These are phyloP conservation scores for human DNA, from an alignment of 2,113 vertebrate species.

Conservation along the genomic window DNA sequence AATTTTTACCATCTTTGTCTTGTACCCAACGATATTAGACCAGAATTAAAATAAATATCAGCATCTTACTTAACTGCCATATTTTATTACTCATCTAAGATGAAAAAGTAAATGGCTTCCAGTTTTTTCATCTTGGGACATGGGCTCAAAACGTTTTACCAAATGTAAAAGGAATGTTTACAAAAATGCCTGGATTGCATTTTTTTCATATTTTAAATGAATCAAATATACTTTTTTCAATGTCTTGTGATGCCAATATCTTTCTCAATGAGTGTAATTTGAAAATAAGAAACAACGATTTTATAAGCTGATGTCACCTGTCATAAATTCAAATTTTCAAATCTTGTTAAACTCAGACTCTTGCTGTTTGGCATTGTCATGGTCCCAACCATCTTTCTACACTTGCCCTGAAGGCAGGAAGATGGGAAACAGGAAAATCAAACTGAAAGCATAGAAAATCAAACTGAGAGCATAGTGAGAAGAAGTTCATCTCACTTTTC, in stretches of 20 bases:
- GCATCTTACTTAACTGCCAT: conserved; percentile 28
- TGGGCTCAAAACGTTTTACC: background rate
- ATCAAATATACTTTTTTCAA: conserved; percentile 45
- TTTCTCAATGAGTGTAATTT: conserved; percentile 50
- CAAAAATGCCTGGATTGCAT: background rate
- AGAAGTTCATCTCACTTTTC: background rate
- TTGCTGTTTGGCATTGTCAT: background rate
- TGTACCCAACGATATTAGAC: conserved; percentile 29
- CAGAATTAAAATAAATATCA: conserved; percentile 61
- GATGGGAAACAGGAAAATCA: conserved; percentile 57
- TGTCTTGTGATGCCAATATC: conserved; percentile 50
- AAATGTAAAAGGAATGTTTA: conserved; percentile 29
- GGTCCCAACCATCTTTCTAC: background rate
- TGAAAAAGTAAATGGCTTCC: conserved; percentile 39
- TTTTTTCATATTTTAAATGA: conserved; percentile 31
- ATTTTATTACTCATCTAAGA: conserved; percentile 45
- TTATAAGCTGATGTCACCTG: conserved; percentile 67
- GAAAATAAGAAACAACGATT: conserved; percentile 64
- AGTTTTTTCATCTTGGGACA: conserved; percentile 38
- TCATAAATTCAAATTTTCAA: conserved; percentile 60
- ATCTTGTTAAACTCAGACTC: conserved; percentile 7
- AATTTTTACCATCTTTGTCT: background rate
- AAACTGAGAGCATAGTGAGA: background rate
- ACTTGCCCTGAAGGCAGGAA: conserved; percentile 69
- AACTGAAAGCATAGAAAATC: conserved; percentile 41